Evolutionary conservation across 2,113 vertebrate genomes (phyloP), one percentile per base, ranked within the genome.

Genomic region (Callocephalon fimbriatum): DNA sequence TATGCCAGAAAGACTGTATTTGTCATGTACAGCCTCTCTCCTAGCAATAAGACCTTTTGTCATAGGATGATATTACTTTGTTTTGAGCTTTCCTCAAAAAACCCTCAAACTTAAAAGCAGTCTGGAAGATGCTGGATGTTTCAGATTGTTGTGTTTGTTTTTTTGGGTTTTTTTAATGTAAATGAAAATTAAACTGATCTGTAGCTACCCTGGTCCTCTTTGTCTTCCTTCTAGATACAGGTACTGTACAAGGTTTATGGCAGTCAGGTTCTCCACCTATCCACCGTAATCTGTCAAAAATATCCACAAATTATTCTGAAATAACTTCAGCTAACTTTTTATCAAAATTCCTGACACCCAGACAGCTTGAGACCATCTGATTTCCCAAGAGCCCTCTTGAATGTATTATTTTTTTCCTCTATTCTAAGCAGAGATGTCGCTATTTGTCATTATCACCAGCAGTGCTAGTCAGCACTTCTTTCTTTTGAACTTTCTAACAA

Each of bases 301-400:
- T n/a, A 18, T 48, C 40, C 65, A 88, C 45, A 67, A 58, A 71
- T 45, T 5, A 63, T 67, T 67, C 68, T 77, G 63, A 93, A 86
- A 91, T 76, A 58, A 53, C 59, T 73, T 89, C 63, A 86, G 58
- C 14, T 82, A 53, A 40, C 17, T 66, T 77, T 81, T 71, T 54
- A 58, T 35, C 47, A 38, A 74, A 67, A 81, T 56, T 89, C 18
- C 72, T 70, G n/a, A 53, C 59, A 86, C 72, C 54, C 32, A 70
- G 67, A 32, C 75, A 93, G 54, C 42, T 32, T 56, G 40, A 87
- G 15, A 42, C 21, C 2, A 0, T 51, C 54, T 77, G 38, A 77
- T 91, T 95, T 93, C 68, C 90, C 93, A 74, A 76, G 15, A 84
- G n/a, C 27, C 37, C 17, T 31, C 89, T 44, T 10, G 16, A 83